phyloP scores from a whole-genome alignment of 2,888 invertebrate genomes.

The Rhogogaster chlorosoma region DNA sequence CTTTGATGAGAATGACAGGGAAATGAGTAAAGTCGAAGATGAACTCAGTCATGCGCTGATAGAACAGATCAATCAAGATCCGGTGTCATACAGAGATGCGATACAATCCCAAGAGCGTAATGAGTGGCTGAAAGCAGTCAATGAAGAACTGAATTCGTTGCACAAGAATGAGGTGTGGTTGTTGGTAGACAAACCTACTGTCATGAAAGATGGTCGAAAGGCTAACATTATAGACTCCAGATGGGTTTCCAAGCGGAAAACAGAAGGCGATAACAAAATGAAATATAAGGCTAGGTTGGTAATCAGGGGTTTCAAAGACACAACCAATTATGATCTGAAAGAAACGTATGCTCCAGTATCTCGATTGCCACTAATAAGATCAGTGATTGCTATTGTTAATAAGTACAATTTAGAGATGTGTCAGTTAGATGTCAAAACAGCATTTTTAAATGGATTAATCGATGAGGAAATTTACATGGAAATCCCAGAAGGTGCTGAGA shows the following conservation, averaged over 20 bases:
- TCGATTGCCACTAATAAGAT: conserved; percentile 53
- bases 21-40: background rate
- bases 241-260: conserved; percentile 56
- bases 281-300: conserved; percentile 54
- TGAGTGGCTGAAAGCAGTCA: conserved; percentile 51
- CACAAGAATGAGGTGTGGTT: background rate
- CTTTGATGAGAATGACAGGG: background rate
- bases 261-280: conserved; percentile 53
- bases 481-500: background rate
- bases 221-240: background rate
- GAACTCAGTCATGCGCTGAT: conserved; percentile 23
- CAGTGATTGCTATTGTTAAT: conserved; percentile 53
- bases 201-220: background rate
- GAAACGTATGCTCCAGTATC: conserved; percentile 58
- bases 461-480: background rate
- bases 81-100: conserved; percentile 51
- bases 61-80: conserved; percentile 47
- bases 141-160: conserved; percentile 46
- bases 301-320: conserved; percentile 54
- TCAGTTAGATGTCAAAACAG: background rate
- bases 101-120: conserved; percentile 48
- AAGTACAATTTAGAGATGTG: background rate
- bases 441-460: background rate
- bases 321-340: conserved; percentile 52
- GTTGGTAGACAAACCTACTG: background rate